These are phyloP conservation scores for Agelas oroides DNA, from an alignment of 37 sponge, comb jelly and placozoan genomes.

Conservation along the genomic window DNA sequence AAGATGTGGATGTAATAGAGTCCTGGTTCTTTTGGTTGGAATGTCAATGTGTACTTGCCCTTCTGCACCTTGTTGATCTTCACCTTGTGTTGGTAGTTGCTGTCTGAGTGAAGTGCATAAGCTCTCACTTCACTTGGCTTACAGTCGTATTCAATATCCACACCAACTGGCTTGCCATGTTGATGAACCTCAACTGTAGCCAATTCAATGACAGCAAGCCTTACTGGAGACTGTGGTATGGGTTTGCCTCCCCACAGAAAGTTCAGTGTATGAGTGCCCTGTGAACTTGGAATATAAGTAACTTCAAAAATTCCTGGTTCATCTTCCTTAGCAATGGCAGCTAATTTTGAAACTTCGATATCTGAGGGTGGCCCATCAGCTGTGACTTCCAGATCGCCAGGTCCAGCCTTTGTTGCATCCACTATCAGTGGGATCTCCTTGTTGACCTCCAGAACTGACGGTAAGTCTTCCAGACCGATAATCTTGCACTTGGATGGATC, in stretches of 20 bases:
- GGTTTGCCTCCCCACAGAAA: slow-evolving; percentile 30
- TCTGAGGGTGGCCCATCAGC: not conserved
- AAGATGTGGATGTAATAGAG: slow-evolving; percentile 61
- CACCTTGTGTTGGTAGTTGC: slow-evolving; percentile 29
- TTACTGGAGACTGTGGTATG: slow-evolving; percentile 57
- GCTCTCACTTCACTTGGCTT: slow-evolving; percentile 39
- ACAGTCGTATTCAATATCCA: slow-evolving; percentile 11
- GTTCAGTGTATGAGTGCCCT: slow-evolving; percentile 43
- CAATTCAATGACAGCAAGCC: not conserved
- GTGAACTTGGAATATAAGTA: slow-evolving; percentile 41
- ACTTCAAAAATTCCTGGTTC: not conserved
- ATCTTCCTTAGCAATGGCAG: not conserved
- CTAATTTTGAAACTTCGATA: not conserved
- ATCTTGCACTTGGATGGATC: slow-evolving; percentile 37
- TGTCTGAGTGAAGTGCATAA: slow-evolving; percentile 35
- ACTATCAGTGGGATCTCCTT: slow-evolving; percentile 3
- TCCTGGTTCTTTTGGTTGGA: slow-evolving; percentile 28
- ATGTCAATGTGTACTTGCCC: not conserved
- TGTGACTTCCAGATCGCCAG: slow-evolving; percentile 52
- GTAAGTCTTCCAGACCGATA: slow-evolving; percentile 16
- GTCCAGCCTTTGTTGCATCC: slow-evolving; percentile 18
- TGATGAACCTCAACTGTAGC: not conserved
- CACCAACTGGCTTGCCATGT: not conserved
- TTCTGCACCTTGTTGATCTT: slow-evolving; percentile 23
- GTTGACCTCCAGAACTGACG: not conserved